A percentile compares a stretch with the other conserved stretches of the same genome.
Evolutionary conservation across 2,797 vertebrate species (phyloP).

Genomic region (Brachyalestes nurse): DNA sequence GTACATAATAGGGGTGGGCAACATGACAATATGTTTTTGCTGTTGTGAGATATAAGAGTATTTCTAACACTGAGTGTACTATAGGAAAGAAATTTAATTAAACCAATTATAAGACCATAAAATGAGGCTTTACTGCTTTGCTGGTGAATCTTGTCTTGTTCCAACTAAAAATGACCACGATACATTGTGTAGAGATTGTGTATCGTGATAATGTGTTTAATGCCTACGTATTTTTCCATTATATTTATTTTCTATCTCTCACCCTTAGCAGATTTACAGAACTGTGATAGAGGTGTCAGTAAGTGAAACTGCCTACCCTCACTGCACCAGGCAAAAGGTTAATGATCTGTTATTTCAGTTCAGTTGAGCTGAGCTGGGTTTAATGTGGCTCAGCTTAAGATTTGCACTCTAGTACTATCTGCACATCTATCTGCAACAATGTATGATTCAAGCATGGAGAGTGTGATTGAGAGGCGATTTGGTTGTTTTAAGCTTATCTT

Average conservation of each 20-base stretch:
- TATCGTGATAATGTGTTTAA: too few relatives aligned
- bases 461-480: conserved; percentile 34
- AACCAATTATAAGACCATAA: too few relatives aligned
- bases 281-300: background rate
- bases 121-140: background rate
- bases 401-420: conserved; percentile 31
- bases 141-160: background rate
- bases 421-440: conserved; percentile 5
- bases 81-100: too few relatives aligned
- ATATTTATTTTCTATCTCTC: background rate
- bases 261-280: background rate
- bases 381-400: conserved; percentile 1
- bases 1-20: too few relatives aligned
- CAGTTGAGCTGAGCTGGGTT: background rate
- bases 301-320: conserved; percentile 7
- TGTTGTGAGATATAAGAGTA: too few relatives aligned
- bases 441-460: conserved; percentile 31
- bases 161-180: background rate
- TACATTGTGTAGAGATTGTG: too few relatives aligned
- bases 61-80: too few relatives aligned
- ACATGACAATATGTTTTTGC: too few relatives aligned
- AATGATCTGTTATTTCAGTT: conserved; percentile 13
- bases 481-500: conserved; percentile 36
- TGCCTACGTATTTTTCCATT: background rate
- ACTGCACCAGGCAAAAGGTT: background rate